A percentile compares a stretch with the other conserved stretches of the same genome.
Evolutionary conservation across 2,797 vertebrate species (phyloP).

Genomic region (Squalus acanthias): DNA sequence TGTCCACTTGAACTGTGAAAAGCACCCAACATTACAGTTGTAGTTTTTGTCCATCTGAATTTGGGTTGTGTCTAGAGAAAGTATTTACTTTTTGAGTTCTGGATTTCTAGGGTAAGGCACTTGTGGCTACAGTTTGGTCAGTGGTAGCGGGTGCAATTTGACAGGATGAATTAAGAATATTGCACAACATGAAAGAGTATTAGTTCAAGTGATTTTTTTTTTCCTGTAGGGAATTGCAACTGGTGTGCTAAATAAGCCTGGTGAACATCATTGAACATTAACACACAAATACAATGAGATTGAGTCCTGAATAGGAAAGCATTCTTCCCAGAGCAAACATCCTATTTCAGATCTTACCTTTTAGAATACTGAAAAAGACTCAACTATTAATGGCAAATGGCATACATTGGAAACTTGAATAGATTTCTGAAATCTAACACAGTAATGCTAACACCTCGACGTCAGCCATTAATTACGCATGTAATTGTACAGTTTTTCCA

Average conservation of each 20-base stretch:
- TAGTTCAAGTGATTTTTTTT: neutral
- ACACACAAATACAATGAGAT: neutral
- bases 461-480: no score
- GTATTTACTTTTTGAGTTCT: neutral
- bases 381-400: neutral
- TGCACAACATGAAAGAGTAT: neutral
- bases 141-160: neutral
- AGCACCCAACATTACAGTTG: neutral
- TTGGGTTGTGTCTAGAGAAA: neutral
- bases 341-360: neutral
- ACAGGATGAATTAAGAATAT: neutral
- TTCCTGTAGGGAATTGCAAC: neutral
- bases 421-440: neutral
- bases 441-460: neutral
- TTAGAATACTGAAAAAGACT: neutral
- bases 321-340: neutral
- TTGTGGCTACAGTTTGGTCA: neutral
- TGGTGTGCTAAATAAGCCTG: neutral
- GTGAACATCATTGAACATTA: neutral
- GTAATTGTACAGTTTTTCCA: no score
- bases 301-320: neutral
- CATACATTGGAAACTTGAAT: neutral
- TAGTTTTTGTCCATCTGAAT: neutral
- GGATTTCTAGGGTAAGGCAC: no score
- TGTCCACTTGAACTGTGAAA: neutral